Conservation (phyloP, 2,113 vertebrate species). For the Xiphias gladius region DNA sequence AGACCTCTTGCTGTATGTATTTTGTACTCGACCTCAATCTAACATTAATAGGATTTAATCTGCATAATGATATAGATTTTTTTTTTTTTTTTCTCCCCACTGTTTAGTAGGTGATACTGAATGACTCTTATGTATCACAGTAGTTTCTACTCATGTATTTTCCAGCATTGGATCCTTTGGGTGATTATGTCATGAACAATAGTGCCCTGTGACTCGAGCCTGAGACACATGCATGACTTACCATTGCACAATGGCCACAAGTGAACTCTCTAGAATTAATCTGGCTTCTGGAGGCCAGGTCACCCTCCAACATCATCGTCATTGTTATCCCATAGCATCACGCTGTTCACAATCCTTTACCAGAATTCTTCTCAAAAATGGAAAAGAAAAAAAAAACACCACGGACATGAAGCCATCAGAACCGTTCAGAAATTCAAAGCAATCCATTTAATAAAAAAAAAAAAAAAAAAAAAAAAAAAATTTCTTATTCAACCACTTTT, state of each 20-base stretch:
- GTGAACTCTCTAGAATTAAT: neutral
- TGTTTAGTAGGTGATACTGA: neutral
- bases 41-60: neutral
- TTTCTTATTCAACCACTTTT: neutral
- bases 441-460: too few species aligned
- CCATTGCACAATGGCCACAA: neutral
- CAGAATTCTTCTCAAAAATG: neutral
- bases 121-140: neutral
- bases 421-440: neutral
- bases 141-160: neutral
- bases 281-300: neutral
- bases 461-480: too few species aligned
- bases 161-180: neutral
- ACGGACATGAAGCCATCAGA: neutral
- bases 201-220: constrained; percentile 25
- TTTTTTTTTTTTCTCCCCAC: neutral
- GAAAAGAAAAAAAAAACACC: too few species aligned
- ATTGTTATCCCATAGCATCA: neutral
- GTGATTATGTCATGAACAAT: constrained; percentile 19
- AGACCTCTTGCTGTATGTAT: neutral
- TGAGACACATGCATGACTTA: constrained; percentile 16
- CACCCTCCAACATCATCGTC: too few species aligned
- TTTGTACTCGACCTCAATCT: too few species aligned
- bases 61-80: neutral
- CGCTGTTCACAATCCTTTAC: neutral